A percentile compares a stretch with the other conserved stretches of the same genome.
Conservation (phyloP, 2,113 vertebrate species). For the Malurus melanocephalus region DNA sequence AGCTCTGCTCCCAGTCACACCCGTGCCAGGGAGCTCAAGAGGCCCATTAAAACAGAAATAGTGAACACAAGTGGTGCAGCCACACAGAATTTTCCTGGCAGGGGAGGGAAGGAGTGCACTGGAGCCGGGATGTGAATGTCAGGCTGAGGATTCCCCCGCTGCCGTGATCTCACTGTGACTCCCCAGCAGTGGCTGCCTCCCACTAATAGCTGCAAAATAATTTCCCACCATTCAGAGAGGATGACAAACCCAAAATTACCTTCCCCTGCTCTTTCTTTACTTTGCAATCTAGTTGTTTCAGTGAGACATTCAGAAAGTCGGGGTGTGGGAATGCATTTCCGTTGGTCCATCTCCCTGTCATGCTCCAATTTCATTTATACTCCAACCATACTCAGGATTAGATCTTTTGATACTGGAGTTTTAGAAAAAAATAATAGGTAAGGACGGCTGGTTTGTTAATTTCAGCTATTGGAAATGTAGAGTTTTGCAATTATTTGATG, state of each 20-base stretch:
- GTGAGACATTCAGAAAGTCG: neutral
- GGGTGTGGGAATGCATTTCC: neutral
- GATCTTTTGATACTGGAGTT: neutral
- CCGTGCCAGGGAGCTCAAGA: slow-evolving; percentile 12
- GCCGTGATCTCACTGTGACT: neutral
- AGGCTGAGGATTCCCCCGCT: neutral
- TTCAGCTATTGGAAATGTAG: neutral
- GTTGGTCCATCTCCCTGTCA: neutral
- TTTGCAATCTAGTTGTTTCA: neutral
- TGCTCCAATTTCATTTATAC: neutral
- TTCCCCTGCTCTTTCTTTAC: neutral
- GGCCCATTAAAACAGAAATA: slow-evolving; percentile 29
- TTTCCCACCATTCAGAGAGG: neutral
- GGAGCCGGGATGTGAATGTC: neutral
- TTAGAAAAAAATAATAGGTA: neutral
- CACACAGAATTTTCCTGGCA: neutral
- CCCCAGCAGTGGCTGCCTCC: neutral
- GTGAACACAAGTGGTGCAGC: neutral
- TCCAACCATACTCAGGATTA: neutral
- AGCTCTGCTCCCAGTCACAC: neutral
- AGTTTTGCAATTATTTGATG: neutral
- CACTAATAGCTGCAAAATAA: neutral
- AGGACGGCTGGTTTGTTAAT: neutral
- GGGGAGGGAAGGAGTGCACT: neutral
- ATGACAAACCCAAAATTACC: neutral